These are phyloP conservation scores for Macrophya annulata DNA, from an alignment of 2,888 invertebrate genomes.

Conservation along the genomic window DNA sequence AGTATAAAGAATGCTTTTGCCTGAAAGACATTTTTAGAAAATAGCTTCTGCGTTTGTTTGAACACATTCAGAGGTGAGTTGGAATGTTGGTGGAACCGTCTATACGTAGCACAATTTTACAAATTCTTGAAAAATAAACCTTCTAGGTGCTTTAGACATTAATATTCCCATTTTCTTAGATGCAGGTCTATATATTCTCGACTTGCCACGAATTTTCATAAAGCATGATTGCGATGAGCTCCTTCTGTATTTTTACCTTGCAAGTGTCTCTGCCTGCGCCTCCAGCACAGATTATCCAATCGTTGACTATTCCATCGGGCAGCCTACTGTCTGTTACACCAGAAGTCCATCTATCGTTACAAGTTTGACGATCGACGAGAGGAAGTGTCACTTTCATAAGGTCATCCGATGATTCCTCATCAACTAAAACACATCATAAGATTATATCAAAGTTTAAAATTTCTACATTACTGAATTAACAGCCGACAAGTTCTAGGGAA, in stretches of 20 bases:
- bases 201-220: too few relatives aligned
- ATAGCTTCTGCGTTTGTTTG: too few relatives aligned
- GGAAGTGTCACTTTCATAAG: conserved; percentile 81
- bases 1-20: too few relatives aligned
- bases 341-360: conserved; percentile 72
- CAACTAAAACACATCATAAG: conserved; percentile 67
- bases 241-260: conserved; percentile 73
- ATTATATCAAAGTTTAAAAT: not conserved
- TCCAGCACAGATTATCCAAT: conserved; percentile 83
- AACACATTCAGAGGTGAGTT: too few relatives aligned
- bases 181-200: not conserved
- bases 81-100: too few relatives aligned
- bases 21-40: too few relatives aligned
- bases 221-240: not conserved
- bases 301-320: conserved; percentile 78
- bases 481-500: too few relatives aligned
- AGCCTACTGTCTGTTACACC: conserved; percentile 72
- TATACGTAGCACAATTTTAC: too few relatives aligned
- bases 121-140: too few relatives aligned
- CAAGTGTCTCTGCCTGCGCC: conserved; percentile 81
- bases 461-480: not conserved
- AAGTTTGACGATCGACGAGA: conserved; percentile 74
- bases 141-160: too few relatives aligned
- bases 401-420: conserved; percentile 71
- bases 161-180: too few relatives aligned